Percentiles rank a stretch among this genome's conserved stretches.
These are phyloP conservation scores for Paelopatides confundens DNA, from an alignment of 53 echinoderm and acorn worm genomes.

Conservation along the genomic window DNA sequence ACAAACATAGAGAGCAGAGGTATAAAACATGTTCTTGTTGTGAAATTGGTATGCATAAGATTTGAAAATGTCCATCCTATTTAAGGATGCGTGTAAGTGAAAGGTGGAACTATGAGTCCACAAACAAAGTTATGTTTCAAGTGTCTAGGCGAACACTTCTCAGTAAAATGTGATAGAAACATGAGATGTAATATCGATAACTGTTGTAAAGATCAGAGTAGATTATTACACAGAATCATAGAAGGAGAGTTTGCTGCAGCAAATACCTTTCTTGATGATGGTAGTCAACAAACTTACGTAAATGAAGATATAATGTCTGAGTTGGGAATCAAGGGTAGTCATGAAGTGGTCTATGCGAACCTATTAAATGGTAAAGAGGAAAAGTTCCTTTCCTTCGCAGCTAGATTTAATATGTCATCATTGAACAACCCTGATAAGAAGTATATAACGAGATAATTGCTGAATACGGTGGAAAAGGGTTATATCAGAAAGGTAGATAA, in stretches of 20 bases:
- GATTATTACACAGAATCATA: not conserved
- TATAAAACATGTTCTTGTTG: conserved; percentile 2
- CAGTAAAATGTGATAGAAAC: not conserved
- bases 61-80: not conserved
- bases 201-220: conserved; percentile 29
- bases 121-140: conserved; percentile 42
- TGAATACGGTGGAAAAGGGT: too few relatives aligned
- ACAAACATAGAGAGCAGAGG: too few relatives aligned
- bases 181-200: conserved; percentile 32
- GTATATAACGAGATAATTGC: too few relatives aligned
- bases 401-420: conserved; percentile 3
- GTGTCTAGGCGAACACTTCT: conserved; percentile 38
- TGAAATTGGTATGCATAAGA: conserved; percentile 15
- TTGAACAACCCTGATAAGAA: not conserved
- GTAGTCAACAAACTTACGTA: conserved; percentile 28
- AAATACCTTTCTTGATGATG: conserved; percentile 38
- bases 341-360: not conserved
- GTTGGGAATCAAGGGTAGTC: conserved; percentile 21
- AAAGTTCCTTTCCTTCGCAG: conserved; percentile 32
- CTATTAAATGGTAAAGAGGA: conserved; percentile 31
- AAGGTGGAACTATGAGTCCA: conserved; percentile 24
- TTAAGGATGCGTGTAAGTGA: not conserved
- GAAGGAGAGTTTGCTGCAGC: not conserved
- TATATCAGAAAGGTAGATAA: too few relatives aligned
- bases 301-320: conserved; percentile 42